Evolutionary conservation across 2,888 invertebrate species (phyloP), one percentile per base, ranked within the genome.

Genomic region (Acanthosoma haemorrhoidale): DNA sequence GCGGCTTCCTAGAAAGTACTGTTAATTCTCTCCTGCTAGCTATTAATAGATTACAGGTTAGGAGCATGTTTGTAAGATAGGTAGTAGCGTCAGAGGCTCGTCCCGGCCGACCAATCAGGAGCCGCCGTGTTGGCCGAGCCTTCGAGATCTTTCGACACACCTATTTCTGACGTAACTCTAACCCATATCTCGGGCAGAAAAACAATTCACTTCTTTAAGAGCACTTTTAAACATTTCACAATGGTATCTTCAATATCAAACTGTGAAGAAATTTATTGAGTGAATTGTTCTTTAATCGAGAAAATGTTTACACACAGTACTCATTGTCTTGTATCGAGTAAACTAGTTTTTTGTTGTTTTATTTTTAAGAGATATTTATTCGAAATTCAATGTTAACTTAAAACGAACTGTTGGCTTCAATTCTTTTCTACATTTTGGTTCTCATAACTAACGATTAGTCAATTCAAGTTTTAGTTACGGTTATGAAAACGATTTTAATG

Each of bases 1-100:
- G 31, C 59, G 16, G 32, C 60, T 60, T 60, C 60, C 60, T 32
- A 60, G 60, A 60, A 60, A 60, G 60, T 60, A 60, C 60, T 36
- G 60, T 60, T 60, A 60, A 60, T 60, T 60, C 60, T 15, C n/a
- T n/a, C n/a, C n/a, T n/a, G 18, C 43, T 43, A 43, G 43, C 43
- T 43, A 43, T 43, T 43, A 43, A 43, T 43, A 43, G 43, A 21
- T 18, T 43, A 13, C 21, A 21, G 21, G 43, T 11, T 2, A 9
- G 9, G 1, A 6, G 36, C n/a, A 60, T 60, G 60, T 60, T 60
- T 60, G 32, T 34, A 18, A n/a, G 32, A 36, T 34, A 15, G 21
- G 18, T 60, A 60, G 60, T 60, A 36, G 36, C 21, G 8, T 16
- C 8, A 34, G 60, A 34, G 60, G 60, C 60, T 60, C 60, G 60